Evolutionary conservation across 2,113 vertebrate species (phyloP).

Genomic region (Opisthocomus hoazin): DNA sequence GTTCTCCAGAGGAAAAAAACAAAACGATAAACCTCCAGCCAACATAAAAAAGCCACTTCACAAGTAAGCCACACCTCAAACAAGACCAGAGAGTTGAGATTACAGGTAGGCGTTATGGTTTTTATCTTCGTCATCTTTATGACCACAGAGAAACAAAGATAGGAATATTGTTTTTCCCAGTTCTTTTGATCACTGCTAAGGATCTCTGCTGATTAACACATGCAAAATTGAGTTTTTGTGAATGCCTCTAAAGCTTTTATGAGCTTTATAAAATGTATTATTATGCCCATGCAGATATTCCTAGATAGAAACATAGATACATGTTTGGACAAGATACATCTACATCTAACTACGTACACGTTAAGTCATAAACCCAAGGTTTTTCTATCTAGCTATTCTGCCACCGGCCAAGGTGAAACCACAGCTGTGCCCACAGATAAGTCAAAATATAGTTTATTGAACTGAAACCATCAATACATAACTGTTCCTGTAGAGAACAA

Average conservation of each 20-base stretch:
- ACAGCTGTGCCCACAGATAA: not conserved
- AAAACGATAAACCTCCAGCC: not conserved
- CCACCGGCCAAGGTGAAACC: not conserved
- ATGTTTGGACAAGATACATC: not conserved
- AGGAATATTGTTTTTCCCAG: not conserved
- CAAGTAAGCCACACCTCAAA: conserved; percentile 14
- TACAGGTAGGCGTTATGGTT: not conserved
- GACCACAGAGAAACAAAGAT: not conserved
- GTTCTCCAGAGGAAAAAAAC: not conserved
- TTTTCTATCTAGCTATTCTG: not conserved
- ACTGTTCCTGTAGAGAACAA: not conserved
- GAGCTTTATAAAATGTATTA: not conserved
- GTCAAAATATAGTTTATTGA: not conserved
- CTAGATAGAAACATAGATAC: not conserved
- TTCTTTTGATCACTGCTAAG: not conserved
- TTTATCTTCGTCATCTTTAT: conserved; percentile 33
- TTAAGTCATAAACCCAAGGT: not conserved
- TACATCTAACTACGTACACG: not conserved
- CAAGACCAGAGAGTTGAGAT: conserved; percentile 5
- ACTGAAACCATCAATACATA: not conserved
- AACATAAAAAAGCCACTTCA: conserved; percentile 35
- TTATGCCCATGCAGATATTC: not conserved
- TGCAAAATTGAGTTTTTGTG: not conserved
- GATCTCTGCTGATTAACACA: not conserved
- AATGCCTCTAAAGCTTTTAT: not conserved